Evolutionary conservation across 2,113 vertebrate species (phyloP), one percentile per base, ranked within the genome.

Genomic region (Illadopsis cleaveri): DNA sequence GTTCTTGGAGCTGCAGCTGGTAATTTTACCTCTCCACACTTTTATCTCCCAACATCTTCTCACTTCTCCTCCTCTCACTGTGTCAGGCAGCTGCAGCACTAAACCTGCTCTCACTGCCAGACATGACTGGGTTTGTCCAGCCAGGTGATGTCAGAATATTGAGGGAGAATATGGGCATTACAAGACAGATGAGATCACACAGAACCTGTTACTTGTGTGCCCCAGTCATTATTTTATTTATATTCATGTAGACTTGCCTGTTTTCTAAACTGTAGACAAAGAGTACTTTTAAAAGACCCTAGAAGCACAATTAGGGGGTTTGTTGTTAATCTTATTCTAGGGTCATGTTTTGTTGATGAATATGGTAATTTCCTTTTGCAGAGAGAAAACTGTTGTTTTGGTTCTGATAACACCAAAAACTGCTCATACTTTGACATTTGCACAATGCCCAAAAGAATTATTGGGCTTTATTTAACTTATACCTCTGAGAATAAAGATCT

Each of bases 341-440:
- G 47, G 62, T 92, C 22, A 10, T 45, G 28, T 86, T 90, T 73
- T 93, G 66, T 51, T 90, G 78, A 57, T 66, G 27, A 96, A 82
- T 75, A 82, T 91, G 72, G 51, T 96, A 96, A 85, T 81, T 93
- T 93, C 48, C 61, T 92, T 96, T 91, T 51, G n/a, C 61, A 70
- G 72, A 70, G 90, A 76, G 27, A 65, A 57, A 23, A 44, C 3
- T 64, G 15, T 48, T 69, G 6, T 66, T 94, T 66, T 90, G 17
- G 23, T 73, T 79, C 50, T 47, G 30, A 1, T 54, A 90, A 58
- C 25, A 85, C 21, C 45, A 83, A 69, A 82, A 80, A 27, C 27
- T 66, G 15, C 48, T 88, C 76, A 25, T 73, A 44, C 54, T 37
- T 56, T 37, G 38, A 64, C 30, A 78, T 33, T 84, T 91, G 19